These are phyloP conservation scores for Diorhabda sublineata DNA, from an alignment of 1,140 invertebrate species.

Conservation along the genomic window DNA sequence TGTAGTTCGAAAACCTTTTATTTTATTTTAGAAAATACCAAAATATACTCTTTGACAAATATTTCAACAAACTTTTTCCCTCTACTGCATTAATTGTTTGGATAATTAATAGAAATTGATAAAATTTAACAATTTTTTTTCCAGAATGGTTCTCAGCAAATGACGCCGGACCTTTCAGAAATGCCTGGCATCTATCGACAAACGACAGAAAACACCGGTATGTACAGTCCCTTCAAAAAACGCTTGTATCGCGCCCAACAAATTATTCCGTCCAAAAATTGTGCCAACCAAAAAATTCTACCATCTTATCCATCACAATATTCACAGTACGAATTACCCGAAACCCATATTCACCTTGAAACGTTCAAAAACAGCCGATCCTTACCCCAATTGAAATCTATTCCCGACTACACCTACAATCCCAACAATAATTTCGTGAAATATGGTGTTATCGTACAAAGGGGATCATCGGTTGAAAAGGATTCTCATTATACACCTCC, in stretches of 20 bases:
- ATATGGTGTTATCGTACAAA: not conserved
- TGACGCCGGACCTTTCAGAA: constrained; percentile 28
- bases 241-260: constrained; percentile 36
- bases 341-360: constrained; percentile 15
- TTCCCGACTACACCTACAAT: not conserved
- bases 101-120: too few species aligned
- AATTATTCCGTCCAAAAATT: constrained; percentile 41
- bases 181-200: constrained; percentile 44
- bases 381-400: constrained; percentile 36
- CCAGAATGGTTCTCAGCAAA: constrained; percentile 36
- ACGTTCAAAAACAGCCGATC: constrained; percentile 37
- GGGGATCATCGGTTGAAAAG: not conserved
- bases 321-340: constrained; percentile 23
- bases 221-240: constrained; percentile 42
- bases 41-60: not conserved
- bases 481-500: constrained; percentile 40
- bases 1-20: too few species aligned
- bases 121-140: constrained; percentile 10
- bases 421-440: not conserved
- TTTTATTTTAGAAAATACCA: too few species aligned
- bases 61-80: not conserved
- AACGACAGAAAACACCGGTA: constrained; percentile 45
- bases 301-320: constrained; percentile 31
- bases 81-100: too few species aligned
- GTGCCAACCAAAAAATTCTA: constrained; percentile 39